Evolutionary conservation across 2,797 vertebrate species (phyloP).

Genomic region (Mergus octosetaceus): DNA sequence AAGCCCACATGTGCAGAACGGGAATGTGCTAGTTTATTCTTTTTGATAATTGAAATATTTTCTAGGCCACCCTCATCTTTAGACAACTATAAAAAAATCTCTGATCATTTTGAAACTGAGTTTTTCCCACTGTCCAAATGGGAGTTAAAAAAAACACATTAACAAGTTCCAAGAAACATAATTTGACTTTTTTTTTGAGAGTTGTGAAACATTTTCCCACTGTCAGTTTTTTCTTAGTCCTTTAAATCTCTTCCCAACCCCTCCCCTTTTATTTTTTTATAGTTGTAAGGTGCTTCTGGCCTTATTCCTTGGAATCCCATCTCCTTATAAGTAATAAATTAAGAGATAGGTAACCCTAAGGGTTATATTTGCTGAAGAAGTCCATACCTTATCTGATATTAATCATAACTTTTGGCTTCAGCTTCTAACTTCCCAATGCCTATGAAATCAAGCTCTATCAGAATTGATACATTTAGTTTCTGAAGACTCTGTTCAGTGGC

Average conservation of each 20-base stretch:
- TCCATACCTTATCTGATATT: background rate
- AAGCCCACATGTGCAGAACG: background rate
- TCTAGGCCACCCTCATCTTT: background rate
- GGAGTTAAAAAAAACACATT: background rate
- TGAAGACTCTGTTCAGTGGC: background rate
- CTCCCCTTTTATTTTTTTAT: background rate
- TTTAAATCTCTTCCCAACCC: background rate
- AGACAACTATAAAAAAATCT: constrained; percentile 19
- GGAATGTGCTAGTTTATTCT: constrained; percentile 18
- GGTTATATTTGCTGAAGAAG: constrained; percentile 21
- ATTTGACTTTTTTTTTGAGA: constrained; percentile 5
- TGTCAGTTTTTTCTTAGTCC: constrained; percentile 3
- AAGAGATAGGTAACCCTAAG: background rate
- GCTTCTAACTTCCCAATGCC: background rate
- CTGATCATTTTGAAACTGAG: background rate
- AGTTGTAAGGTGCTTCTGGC: background rate
- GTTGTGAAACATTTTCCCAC: constrained; percentile 21
- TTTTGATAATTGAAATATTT: constrained; percentile 33
- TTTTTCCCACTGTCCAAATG: background rate
- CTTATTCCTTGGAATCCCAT: background rate
- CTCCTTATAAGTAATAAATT: background rate
- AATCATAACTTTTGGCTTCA: constrained; percentile 34
- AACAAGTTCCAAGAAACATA: background rate
- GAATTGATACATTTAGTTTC: background rate
- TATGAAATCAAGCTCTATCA: background rate